These are phyloP conservation scores for Cyphomyrus plagiostoma DNA, from an alignment of 2,113 vertebrate species.

Conservation along the genomic window DNA sequence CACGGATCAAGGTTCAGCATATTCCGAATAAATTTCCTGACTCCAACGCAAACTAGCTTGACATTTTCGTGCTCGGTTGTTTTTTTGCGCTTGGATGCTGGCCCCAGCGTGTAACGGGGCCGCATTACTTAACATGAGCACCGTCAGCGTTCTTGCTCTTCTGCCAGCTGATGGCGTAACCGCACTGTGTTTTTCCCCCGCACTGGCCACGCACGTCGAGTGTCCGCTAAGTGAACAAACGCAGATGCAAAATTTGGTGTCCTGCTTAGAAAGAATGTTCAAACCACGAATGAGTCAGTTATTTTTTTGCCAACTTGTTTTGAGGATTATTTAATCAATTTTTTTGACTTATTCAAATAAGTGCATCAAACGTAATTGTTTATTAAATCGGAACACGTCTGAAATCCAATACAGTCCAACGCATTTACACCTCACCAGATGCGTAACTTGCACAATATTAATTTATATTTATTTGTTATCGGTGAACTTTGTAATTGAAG, in stretches of 20 bases:
- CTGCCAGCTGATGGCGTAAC: neutral
- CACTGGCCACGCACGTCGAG: neutral
- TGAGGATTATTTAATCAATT: neutral
- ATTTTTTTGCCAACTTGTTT: neutral
- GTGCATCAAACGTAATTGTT: neutral
- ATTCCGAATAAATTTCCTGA: neutral
- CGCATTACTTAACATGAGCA: neutral
- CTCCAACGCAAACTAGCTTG: neutral
- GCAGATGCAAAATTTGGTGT: neutral
- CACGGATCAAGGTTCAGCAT: neutral
- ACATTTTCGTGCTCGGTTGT: neutral
- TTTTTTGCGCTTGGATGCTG: neutral
- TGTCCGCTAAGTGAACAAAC: neutral
- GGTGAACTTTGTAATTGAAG: neutral
- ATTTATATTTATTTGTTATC: neutral
- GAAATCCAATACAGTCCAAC: neutral
- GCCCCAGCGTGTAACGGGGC: neutral
- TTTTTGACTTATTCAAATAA: neutral
- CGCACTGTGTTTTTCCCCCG: neutral
- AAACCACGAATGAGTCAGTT: neutral
- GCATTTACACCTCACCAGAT: neutral
- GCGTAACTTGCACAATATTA: neutral
- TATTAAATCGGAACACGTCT: neutral
- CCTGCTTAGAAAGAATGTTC: neutral
- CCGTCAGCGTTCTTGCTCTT: neutral